These are phyloP conservation scores for Nephrotoma appendiculata DNA, from an alignment of 2,888 invertebrate species.

Conservation along the genomic window DNA sequence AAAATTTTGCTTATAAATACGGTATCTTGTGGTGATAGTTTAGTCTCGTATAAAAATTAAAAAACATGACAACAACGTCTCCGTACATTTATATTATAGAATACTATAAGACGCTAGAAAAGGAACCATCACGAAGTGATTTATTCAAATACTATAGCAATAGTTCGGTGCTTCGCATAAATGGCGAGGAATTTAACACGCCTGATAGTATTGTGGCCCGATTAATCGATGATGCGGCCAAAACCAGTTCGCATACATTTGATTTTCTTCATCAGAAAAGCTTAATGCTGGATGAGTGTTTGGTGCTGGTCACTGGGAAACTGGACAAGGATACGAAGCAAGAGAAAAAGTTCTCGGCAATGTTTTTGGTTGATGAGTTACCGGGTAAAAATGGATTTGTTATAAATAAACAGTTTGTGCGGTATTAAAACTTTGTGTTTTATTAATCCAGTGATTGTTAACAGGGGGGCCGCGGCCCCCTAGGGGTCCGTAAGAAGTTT, in stretches of 20 bases:
- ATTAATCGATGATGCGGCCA: background rate
- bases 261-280: background rate
- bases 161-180: background rate
- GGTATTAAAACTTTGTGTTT: background rate
- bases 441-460: background rate
- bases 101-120: background rate
- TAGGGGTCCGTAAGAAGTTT: too few relatives aligned
- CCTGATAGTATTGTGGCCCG: background rate
- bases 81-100: background rate
- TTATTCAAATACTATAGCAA: background rate
- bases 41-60: background rate
- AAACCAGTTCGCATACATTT: background rate
- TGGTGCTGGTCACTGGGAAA: background rate
- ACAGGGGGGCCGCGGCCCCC: too few relatives aligned
- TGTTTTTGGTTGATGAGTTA: background rate
- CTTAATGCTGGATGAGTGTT: background rate
- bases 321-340: background rate
- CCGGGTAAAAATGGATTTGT: background rate
- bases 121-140: background rate
- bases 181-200: background rate
- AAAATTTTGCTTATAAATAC: background rate
- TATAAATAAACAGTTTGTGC: background rate
- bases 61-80: background rate
- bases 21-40: background rate
- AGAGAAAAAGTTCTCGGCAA: background rate